Evolutionary conservation across 2,113 vertebrate genomes (phyloP).

Genomic region (Ctenomys sociabilis): DNA sequence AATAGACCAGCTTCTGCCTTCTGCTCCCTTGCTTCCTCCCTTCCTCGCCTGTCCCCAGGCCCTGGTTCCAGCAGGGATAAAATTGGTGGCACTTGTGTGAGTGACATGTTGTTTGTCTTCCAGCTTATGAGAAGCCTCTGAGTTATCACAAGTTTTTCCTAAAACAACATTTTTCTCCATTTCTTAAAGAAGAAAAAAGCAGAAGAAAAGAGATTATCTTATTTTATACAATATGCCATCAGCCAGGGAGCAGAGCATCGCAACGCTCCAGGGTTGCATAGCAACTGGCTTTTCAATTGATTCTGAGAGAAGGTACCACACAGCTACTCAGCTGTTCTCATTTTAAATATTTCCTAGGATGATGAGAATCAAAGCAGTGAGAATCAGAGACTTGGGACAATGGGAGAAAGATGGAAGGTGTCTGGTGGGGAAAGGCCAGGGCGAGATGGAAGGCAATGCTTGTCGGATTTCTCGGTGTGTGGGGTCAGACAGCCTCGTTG

Average conservation of each 20-base stretch:
- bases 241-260: constrained; percentile 79
- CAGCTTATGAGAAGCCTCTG: constrained; percentile 78
- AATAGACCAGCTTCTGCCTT: not conserved
- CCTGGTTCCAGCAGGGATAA: constrained; percentile 30
- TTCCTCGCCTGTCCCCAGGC: not conserved
- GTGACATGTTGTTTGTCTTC: constrained; percentile 69
- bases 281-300: constrained; percentile 84
- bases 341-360: constrained; percentile 77
- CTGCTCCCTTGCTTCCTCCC: accelerated
- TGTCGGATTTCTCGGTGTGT: not conserved
- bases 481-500: not conserved
- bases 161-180: constrained; percentile 79
- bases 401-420: constrained; percentile 25
- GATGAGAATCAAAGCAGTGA: constrained; percentile 63
- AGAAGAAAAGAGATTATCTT: constrained; percentile 77
- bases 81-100: constrained; percentile 66
- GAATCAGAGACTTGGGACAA: constrained; percentile 54
- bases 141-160: constrained; percentile 79
- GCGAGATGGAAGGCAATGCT: not conserved
- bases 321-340: constrained; percentile 73
- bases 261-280: constrained; percentile 84
- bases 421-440: constrained; percentile 37
- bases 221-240: constrained; percentile 83
- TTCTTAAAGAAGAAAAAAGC: constrained; percentile 54
- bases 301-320: constrained; percentile 81